Evolutionary conservation across 2,888 invertebrate genomes (phyloP).

Genomic region (Pasiphila rectangulata): DNA sequence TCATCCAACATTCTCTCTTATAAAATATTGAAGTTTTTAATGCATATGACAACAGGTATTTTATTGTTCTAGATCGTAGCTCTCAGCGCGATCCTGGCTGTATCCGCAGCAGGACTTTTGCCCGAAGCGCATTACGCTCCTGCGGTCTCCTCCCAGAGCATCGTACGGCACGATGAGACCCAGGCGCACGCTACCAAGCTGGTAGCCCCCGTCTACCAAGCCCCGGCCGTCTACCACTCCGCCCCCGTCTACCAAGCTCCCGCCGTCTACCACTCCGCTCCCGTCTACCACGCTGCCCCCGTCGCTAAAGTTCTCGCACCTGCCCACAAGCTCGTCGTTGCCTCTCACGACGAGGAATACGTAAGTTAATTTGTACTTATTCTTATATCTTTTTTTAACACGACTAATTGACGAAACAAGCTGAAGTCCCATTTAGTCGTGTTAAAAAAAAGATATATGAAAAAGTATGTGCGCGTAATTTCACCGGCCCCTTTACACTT

Average conservation of each 20-base stretch:
- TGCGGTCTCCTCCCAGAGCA: constrained; percentile 60
- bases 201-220: too few relatives aligned
- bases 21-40: too few relatives aligned
- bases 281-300: constrained; percentile 30
- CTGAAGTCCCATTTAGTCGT: too few relatives aligned
- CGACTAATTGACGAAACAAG: too few relatives aligned
- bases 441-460: too few relatives aligned
- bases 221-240: constrained; percentile 38
- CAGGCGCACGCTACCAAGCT: constrained; percentile 36
- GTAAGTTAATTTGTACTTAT: constrained; percentile 13
- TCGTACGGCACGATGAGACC: constrained; percentile 60
- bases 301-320: constrained; percentile 42
- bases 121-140: constrained; percentile 62
- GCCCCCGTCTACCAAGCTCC: constrained; percentile 38
- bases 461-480: too few relatives aligned
- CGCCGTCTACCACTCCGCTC: constrained; percentile 39
- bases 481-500: too few relatives aligned
- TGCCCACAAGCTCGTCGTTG: constrained; percentile 12
- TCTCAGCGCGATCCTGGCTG: constrained; percentile 62
- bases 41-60: too few relatives aligned
- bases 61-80: constrained; percentile 49
- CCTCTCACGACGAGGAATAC: constrained; percentile 27
- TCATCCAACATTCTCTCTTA: too few relatives aligned
- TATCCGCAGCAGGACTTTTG: constrained; percentile 62
- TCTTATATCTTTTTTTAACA: background rate